These are phyloP conservation scores for Amazona guildingii DNA, from an alignment of 2,113 vertebrate species.

Conservation along the genomic window DNA sequence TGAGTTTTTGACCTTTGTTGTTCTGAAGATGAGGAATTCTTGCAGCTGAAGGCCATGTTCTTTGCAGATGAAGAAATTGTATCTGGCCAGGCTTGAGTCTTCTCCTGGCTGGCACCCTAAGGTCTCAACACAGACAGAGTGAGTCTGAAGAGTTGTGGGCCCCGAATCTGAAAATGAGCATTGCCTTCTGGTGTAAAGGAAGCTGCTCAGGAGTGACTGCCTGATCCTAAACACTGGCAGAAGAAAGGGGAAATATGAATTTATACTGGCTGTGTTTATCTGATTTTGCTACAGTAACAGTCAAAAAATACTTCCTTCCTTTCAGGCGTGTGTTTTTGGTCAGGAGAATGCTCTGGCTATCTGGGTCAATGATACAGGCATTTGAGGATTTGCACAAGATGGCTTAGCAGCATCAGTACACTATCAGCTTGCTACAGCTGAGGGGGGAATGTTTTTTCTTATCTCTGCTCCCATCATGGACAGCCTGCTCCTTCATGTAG, in stretches of 20 bases:
- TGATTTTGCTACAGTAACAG: not conserved
- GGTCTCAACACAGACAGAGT: not conserved
- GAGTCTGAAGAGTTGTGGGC: not conserved
- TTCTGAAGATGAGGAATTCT: not conserved
- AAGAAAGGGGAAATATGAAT: not conserved
- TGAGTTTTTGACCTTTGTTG: not conserved
- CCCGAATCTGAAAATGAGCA: not conserved
- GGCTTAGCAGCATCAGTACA: not conserved
- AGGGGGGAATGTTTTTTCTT: not conserved
- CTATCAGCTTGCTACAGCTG: not conserved
- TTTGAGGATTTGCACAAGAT: not conserved
- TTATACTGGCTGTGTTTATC: not conserved
- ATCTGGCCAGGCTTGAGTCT: not conserved
- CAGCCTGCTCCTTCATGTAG: not conserved
- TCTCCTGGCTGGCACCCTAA: not conserved
- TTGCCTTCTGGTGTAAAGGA: not conserved
- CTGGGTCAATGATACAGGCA: fast-evolving
- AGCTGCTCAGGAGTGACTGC: not conserved
- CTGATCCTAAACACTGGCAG: not conserved
- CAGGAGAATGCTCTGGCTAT: not conserved
- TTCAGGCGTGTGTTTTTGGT: not conserved
- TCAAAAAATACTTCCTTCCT: not conserved
- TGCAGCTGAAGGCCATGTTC: not conserved
- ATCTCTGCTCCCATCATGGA: not conserved
- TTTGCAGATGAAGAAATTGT: not conserved